Percentiles rank a stretch among this genome's conserved stretches.
phyloP scores from a whole-genome alignment of 1,140 invertebrate genomes.

The Dryas iulia region DNA sequence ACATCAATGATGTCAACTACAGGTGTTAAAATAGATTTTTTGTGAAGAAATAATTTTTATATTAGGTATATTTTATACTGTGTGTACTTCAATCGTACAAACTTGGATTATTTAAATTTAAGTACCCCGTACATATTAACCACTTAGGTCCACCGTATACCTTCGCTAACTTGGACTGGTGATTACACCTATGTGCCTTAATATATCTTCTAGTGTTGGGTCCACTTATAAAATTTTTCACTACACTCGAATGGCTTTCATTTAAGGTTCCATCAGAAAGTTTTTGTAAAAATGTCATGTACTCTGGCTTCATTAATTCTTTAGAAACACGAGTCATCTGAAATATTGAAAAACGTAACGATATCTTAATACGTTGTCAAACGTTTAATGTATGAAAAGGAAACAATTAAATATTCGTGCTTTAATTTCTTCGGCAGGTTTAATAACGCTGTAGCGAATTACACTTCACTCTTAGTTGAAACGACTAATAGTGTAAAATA shows the following conservation, averaged over 20 bases:
- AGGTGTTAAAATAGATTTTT: no score
- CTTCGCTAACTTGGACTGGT: conserved; percentile 58
- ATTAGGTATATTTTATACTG: background rate
- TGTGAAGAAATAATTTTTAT: background rate
- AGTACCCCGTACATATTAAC: conserved; percentile 69
- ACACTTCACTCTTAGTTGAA: no score
- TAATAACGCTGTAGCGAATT: no score
- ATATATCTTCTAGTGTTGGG: conserved; percentile 65
- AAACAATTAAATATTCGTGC: no score
- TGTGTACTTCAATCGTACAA: conserved; percentile 45
- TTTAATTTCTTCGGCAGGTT: no score
- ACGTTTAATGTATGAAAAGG: no score
- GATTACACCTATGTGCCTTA: conserved; percentile 70
- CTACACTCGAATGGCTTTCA: conserved; percentile 44
- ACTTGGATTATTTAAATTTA: conserved; percentile 70
- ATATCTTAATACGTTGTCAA: background rate
- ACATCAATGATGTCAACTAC: no score
- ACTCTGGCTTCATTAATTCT: conserved; percentile 66
- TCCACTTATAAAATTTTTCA: conserved; percentile 58
- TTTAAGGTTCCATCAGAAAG: conserved; percentile 52
- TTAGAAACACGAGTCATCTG: conserved; percentile 66
- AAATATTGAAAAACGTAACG: background rate
- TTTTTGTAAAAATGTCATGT: conserved; percentile 56
- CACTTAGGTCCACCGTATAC: conserved; percentile 70
- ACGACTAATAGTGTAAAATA: no score